Base-by-base conservation (phyloP, 1,140 invertebrate species). In the Orchesella cincta region DNA sequence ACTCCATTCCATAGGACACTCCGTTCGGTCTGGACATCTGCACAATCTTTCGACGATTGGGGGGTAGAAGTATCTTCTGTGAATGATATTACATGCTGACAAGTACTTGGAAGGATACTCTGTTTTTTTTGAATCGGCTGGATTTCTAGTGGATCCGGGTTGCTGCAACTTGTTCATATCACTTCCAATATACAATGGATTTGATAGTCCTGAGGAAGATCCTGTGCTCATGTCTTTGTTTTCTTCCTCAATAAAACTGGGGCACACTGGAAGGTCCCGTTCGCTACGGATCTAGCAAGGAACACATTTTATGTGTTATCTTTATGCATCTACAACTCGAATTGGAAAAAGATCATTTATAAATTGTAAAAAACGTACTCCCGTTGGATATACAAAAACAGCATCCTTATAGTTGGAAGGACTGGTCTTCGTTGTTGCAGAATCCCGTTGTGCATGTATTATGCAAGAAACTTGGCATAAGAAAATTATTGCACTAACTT, bases 31-130 rank as follows among this genome's bases (percentile, higher is more conserved):
- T 1, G 87, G 82, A 82, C 89, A 90, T 23, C 86, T 85, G 76
- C 89, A 90, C n/a, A 88, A 80, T 79, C 88, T 84, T 78, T 89
- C 85, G 0, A 87, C 85, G 33, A 87, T 83, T 28, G 84, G 83
- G 1, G 87, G 85, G 35, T 86, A 79, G 88, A 88, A 90, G 83
- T 87, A 89, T 79, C 88, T 83, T 14, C 86, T 82, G 75, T 89
- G 86, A 74, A 88, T 83, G 1, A 89, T 82, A 78, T 87, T 89
- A 78, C 89, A 90, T 1, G 86, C 87, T 75, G 86, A 81, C 0
- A 67, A 14, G 31, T 29, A 67, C 29, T 62, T 84, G 64, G 86
- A 79, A 12, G 76, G 39, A 76, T 5, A 12, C 5, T 51, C 71
- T 12, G 34, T 3, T 36, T 73, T 51, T 46, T 46, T 67, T 8